A percentile compares a stretch with the other conserved stretches of the same genome.
These are phyloP conservation scores for Astreopora myriophthalma DNA, from an alignment of 64 coral and sea anemone genomes.

Conservation along the genomic window DNA sequence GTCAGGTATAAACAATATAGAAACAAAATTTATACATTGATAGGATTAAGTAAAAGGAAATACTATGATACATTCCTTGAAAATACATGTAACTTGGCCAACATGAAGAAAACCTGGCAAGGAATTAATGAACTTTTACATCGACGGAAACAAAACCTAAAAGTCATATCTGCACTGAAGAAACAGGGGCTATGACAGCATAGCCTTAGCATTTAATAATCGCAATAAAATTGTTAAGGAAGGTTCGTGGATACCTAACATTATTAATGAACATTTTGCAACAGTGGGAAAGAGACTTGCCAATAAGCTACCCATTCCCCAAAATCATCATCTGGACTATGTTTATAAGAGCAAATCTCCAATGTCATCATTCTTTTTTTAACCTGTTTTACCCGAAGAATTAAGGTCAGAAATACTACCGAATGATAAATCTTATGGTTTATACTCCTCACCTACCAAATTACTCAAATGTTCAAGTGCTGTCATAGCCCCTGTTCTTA, in stretches of 20 bases:
- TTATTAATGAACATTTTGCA: slow-evolving; percentile 47
- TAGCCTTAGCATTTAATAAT: slow-evolving; percentile 21
- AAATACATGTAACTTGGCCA: slow-evolving; percentile 30
- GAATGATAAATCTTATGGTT: slow-evolving; percentile 25
- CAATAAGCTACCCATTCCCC: background rate
- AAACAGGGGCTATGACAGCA: too few species aligned
- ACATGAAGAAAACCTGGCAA: too few species aligned
- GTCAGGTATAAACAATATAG: slow-evolving; percentile 43
- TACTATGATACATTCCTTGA: slow-evolving; percentile 28
- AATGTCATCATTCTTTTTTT: slow-evolving; percentile 16
- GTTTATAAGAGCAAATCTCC: slow-evolving; percentile 3
- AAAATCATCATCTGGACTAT: background rate
- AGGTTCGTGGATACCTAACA: background rate
- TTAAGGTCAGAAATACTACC: slow-evolving; percentile 43
- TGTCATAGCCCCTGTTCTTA: background rate
- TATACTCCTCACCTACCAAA: too few species aligned
- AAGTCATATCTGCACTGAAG: background rate
- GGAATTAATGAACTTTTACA: slow-evolving; percentile 40
- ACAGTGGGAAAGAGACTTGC: slow-evolving; percentile 26
- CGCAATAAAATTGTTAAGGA: slow-evolving; percentile 29
- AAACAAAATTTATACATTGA: slow-evolving; percentile 26
- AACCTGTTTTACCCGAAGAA: too few species aligned
- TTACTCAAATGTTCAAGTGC: background rate
- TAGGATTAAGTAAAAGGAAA: background rate
- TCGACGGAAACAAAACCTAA: background rate